Percentiles rank a stretch among this genome's conserved stretches.
These are phyloP conservation scores for Poecilia latipinna DNA, from an alignment of 2,113 vertebrate genomes.

Conservation along the genomic window DNA sequence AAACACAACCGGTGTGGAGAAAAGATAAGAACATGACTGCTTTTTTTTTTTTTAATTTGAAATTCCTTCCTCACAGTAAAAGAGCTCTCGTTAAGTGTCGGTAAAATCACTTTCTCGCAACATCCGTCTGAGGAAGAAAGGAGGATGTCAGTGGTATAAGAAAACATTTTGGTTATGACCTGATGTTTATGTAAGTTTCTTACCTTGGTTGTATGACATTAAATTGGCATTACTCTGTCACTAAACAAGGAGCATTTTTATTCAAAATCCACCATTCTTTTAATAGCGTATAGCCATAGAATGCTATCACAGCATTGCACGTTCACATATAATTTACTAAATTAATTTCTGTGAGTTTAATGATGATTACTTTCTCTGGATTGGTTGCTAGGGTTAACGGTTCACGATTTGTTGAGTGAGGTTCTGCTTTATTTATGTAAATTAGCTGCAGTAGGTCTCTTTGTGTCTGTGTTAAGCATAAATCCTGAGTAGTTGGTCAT, in stretches of 20 bases:
- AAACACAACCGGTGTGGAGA: constrained; percentile 20
- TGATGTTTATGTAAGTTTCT: background rate
- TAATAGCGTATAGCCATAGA: too few relatives aligned
- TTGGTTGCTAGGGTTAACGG: background rate
- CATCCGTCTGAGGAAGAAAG: background rate
- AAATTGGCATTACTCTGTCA: background rate
- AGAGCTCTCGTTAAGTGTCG: constrained; percentile 30
- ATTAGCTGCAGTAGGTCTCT: background rate
- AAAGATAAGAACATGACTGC: constrained; percentile 31
- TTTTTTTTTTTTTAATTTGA: background rate
- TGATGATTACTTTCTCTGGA: too few relatives aligned
- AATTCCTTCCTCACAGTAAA: constrained; percentile 39
- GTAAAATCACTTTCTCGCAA: constrained; percentile 13
- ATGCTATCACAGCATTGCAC: too few relatives aligned
- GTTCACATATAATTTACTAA: too few relatives aligned
- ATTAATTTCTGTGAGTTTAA: too few relatives aligned
- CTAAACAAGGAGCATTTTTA: background rate
- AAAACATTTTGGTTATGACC: background rate
- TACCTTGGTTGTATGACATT: background rate
- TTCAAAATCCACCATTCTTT: background rate
- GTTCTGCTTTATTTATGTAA: background rate
- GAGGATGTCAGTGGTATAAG: background rate
- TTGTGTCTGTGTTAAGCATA: background rate
- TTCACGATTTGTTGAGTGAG: background rate
- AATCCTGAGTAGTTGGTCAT: background rate